These are phyloP conservation scores for Sialia sialis DNA, from an alignment of 2,113 vertebrate species.

Conservation along the genomic window DNA sequence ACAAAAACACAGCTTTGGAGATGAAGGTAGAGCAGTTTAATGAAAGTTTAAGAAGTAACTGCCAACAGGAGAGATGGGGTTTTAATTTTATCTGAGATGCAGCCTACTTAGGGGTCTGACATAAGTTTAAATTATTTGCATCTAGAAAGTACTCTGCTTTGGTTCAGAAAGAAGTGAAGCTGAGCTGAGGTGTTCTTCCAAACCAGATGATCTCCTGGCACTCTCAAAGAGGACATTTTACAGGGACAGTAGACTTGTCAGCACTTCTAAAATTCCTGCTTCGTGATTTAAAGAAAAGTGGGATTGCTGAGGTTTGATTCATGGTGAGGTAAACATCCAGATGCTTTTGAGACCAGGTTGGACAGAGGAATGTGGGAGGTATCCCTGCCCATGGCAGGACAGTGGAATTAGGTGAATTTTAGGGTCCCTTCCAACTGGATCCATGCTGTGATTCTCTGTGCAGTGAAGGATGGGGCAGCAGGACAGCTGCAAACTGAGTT, in stretches of 20 bases:
- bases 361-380: not conserved
- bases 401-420: not conserved
- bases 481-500: not conserved
- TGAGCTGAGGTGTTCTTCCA: not conserved
- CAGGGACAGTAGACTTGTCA: not conserved
- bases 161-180: not conserved
- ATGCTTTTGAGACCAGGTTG: not conserved
- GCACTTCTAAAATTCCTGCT: not conserved
- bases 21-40: not conserved
- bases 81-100: not conserved
- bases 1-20: not conserved
- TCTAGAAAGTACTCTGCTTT: not conserved
- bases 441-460: not conserved
- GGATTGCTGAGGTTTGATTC: not conserved
- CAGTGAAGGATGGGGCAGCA: not conserved
- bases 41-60: not conserved
- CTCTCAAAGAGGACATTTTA: not conserved
- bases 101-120: not conserved
- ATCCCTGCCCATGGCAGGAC: not conserved
- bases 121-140: not conserved
- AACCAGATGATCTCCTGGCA: not conserved
- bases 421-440: not conserved
- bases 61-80: not conserved
- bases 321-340: not conserved
- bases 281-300: not conserved